These are phyloP conservation scores for Mythimna impura DNA, from an alignment of 2,888 invertebrate species.

Conservation along the genomic window DNA sequence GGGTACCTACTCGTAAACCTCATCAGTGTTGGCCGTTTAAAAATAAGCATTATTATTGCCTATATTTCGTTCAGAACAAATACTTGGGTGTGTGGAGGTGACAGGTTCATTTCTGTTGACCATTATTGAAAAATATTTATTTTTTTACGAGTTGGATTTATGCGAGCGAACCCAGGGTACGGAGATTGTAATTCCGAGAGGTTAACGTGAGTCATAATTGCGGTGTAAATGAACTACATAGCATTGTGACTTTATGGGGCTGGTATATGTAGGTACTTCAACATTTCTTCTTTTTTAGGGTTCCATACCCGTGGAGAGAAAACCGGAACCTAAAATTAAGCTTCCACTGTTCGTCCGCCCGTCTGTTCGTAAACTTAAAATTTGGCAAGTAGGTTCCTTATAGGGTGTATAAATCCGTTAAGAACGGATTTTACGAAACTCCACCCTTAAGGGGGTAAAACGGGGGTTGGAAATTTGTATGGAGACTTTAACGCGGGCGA, in stretches of 20 bases:
- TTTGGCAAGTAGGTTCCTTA: too few relatives aligned
- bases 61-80: slow-evolving; percentile 63
- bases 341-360: too few relatives aligned
- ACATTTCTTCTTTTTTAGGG: too few relatives aligned
- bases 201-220: slow-evolving; percentile 28
- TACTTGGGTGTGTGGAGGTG: slow-evolving; percentile 45
- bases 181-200: slow-evolving; percentile 36
- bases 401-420: too few relatives aligned
- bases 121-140: slow-evolving; percentile 47
- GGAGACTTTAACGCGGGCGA: too few relatives aligned
- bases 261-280: too few relatives aligned
- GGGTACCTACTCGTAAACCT: slow-evolving; percentile 45
- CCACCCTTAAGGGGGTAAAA: too few relatives aligned
- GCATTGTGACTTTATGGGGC: neutral
- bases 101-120: slow-evolving; percentile 59
- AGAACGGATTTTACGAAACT: too few relatives aligned
- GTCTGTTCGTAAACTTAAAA: too few relatives aligned
- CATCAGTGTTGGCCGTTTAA: slow-evolving; percentile 54
- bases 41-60: slow-evolving; percentile 63
- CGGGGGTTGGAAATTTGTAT: too few relatives aligned
- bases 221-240: slow-evolving; percentile 4
- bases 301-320: too few relatives aligned
- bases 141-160: slow-evolving; percentile 55
- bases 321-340: too few relatives aligned
- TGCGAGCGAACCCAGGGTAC: slow-evolving; percentile 16